Conservation (phyloP, 2,113 vertebrate species). For the Murina feae region DNA sequence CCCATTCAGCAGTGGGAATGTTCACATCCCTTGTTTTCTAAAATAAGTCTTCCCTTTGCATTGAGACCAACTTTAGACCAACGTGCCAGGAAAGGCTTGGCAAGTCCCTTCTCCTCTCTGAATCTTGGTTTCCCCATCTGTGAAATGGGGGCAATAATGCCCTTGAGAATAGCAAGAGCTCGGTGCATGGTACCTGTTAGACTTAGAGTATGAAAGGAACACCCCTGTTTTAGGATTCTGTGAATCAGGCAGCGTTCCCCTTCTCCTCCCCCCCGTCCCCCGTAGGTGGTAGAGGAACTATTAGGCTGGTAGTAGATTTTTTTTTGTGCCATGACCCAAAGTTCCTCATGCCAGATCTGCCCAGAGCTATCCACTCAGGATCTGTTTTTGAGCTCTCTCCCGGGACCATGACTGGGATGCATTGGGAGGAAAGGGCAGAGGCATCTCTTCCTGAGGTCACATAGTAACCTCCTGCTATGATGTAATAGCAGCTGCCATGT, state of each 20-base stretch:
- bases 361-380: neutral
- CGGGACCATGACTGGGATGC: neutral
- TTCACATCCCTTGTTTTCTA: neutral
- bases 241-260: neutral
- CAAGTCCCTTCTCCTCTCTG: neutral
- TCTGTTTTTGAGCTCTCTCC: neutral
- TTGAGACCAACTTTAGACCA: neutral
- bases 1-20: neutral
- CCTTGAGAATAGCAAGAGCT: neutral
- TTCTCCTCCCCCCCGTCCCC: no score
- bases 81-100: neutral
- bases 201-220: accelerated
- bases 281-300: neutral
- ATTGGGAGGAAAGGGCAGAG: neutral
- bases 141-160: neutral
- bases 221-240: neutral
- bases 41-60: neutral
- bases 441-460: neutral
- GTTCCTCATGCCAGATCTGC: neutral
- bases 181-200: accelerated
- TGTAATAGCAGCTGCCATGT: neutral
- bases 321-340: neutral
- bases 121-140: neutral
- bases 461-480: slow-evolving; percentile 11
- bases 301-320: neutral